Evolutionary conservation across 2,797 vertebrate genomes (phyloP).

Genomic region (Eupleurogrammus muticus): DNA sequence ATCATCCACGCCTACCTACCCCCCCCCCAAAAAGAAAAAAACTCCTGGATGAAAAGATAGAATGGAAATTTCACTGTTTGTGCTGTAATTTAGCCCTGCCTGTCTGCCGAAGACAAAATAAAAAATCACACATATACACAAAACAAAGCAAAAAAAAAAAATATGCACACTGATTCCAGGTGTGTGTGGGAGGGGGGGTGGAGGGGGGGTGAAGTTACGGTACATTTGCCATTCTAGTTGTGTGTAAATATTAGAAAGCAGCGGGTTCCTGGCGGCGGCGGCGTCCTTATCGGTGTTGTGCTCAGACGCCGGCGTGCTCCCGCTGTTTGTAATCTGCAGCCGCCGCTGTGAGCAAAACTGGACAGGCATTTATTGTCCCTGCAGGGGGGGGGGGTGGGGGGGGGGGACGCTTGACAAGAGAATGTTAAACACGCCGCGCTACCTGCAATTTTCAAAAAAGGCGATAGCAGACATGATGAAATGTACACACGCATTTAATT

Average conservation of each 20-base stretch:
- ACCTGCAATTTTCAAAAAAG: conserved; percentile 92
- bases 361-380: conserved; percentile 99
- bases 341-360: conserved; percentile 97
- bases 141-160: too few species aligned
- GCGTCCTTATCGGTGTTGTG: conserved; percentile 96
- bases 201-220: conserved; percentile 74
- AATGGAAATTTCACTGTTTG: conserved; percentile 78
- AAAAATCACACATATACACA: conserved; percentile 49
- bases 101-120: conserved; percentile 52
- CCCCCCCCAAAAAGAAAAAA: too few species aligned
- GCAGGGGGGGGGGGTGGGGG: too few species aligned
- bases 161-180: conserved; percentile 74
- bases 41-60: conserved; percentile 69
- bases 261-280: conserved; percentile 90
- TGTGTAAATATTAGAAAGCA: conserved; percentile 99
- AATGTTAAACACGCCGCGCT: conserved; percentile 93
- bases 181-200: conserved; percentile 54
- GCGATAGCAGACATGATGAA: conserved; percentile 91
- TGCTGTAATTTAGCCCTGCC: conserved; percentile 68
- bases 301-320: conserved; percentile 91
- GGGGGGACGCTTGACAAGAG: conserved; percentile 93
- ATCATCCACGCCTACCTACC: conserved; percentile 69
- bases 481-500: conserved; percentile 85
- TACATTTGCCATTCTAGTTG: conserved; percentile 92
- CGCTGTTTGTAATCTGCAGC: conserved; percentile 98